Conservation (phyloP, 1,140 invertebrate species). For the Maniola jurtina region DNA sequence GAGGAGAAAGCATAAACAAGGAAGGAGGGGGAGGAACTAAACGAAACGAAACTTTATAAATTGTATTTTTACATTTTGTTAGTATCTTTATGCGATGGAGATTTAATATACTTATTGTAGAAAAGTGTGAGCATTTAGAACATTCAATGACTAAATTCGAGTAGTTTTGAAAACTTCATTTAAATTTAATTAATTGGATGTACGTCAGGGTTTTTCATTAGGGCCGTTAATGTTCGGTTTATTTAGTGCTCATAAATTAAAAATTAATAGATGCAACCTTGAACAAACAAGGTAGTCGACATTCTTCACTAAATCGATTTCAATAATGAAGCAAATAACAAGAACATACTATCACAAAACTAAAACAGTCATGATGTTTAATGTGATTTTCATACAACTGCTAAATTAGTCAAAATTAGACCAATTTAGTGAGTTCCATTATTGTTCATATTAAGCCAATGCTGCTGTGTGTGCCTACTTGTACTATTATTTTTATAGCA, state of each 20-base stretch:
- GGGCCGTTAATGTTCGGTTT: background rate
- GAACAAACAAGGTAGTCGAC: background rate
- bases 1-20: too few species aligned
- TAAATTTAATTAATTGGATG: too few species aligned
- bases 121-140: too few species aligned
- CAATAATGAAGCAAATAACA: constrained; percentile 6
- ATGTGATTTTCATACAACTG: constrained; percentile 12
- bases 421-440: constrained; percentile 25
- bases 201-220: background rate
- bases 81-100: too few species aligned
- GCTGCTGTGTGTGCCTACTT: background rate
- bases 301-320: constrained; percentile 5
- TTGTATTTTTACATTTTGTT: too few species aligned
- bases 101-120: too few species aligned
- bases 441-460: constrained; percentile 13
- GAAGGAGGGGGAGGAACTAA: too few species aligned
- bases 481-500: background rate
- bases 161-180: too few species aligned
- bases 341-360: background rate
- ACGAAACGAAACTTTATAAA: too few species aligned
- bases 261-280: background rate
- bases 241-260: background rate
- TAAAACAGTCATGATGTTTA: constrained; percentile 12
- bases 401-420: constrained; percentile 27
- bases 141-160: too few species aligned